phyloP scores from a whole-genome alignment of 2,888 invertebrate species.

The Harpalus rufipes region DNA sequence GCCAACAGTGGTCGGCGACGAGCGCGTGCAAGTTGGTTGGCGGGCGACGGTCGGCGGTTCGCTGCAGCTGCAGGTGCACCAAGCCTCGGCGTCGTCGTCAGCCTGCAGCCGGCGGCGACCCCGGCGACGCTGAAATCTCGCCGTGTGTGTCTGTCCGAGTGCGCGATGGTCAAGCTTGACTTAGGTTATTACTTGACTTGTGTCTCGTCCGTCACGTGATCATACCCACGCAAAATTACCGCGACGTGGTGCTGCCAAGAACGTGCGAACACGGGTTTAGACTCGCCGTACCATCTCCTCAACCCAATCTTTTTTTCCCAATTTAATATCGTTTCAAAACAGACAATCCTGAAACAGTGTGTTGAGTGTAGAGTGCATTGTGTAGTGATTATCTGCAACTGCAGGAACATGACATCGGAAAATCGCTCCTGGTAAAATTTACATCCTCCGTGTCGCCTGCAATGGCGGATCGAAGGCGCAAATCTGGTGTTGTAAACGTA shows the following conservation, averaged over 20 bases:
- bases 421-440: constrained; percentile 2
- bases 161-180: constrained; percentile 47
- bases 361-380: background rate
- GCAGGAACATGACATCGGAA: background rate
- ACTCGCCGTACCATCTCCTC: constrained; percentile 18
- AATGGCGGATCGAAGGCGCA: constrained; percentile 72
- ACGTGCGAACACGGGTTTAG: constrained; percentile 50
- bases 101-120: constrained; percentile 17
- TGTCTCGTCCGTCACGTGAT: constrained; percentile 51
- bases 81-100: constrained; percentile 25
- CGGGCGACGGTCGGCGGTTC: constrained; percentile 12
- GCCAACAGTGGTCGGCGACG: constrained; percentile 65
- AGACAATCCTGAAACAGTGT: background rate
- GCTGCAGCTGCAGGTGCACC: constrained; percentile 27
- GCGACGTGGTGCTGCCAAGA: constrained; percentile 61
- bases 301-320: background rate
- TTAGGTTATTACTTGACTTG: constrained; percentile 54
- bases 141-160: constrained; percentile 20
- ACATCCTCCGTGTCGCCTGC: constrained; percentile 54
- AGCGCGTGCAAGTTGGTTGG: constrained; percentile 54
- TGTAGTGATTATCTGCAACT: background rate
- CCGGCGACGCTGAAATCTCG: constrained; percentile 27
- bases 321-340: background rate
- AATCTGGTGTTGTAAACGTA: constrained; percentile 71
- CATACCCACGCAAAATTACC: constrained; percentile 59